These are phyloP conservation scores for Serrognathus titanus DNA, from an alignment of 2,888 invertebrate species.

Conservation along the genomic window DNA sequence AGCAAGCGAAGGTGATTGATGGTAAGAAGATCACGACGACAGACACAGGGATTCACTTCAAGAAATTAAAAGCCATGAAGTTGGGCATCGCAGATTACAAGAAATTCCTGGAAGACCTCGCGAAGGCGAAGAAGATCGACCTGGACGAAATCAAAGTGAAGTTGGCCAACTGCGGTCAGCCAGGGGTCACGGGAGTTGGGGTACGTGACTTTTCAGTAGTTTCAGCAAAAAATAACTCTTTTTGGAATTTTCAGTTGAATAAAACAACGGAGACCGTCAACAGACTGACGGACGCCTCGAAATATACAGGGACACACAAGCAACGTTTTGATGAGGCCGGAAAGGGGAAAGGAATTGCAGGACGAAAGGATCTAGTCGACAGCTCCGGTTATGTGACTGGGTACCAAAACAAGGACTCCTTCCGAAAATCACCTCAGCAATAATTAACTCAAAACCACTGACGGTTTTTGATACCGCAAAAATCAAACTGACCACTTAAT, in stretches of 20 bases:
- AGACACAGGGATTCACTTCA: conserved; percentile 89
- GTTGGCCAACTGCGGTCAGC: conserved; percentile 75
- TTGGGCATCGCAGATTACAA: conserved; percentile 74
- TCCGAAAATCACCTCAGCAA: conserved; percentile 32
- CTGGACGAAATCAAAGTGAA: conserved; percentile 75
- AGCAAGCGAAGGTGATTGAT: conserved; percentile 82
- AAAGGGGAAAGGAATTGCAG: conserved; percentile 82
- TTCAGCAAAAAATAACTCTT: too few relatives aligned
- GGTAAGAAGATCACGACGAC: conserved; percentile 85
- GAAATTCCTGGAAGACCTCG: conserved; percentile 80
- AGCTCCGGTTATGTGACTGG: conserved; percentile 78
- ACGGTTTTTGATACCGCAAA: too few relatives aligned
- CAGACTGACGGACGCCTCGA: conserved; percentile 79
- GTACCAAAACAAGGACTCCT: conserved; percentile 79
- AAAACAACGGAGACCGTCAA: conserved; percentile 57
- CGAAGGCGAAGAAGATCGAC: conserved; percentile 80
- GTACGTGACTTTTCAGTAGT: conserved; percentile 33
- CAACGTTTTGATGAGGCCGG: conserved; percentile 82
- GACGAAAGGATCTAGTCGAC: conserved; percentile 66
- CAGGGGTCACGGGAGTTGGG: conserved; percentile 57
- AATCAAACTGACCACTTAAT: too few relatives aligned
- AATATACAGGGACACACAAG: conserved; percentile 85
- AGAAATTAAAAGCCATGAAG: conserved; percentile 82
- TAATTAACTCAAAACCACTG: too few relatives aligned
- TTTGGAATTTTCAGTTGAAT: conserved; percentile 34